Conservation (phyloP, 2,888 invertebrate species). For the Andrena praecox region DNA sequence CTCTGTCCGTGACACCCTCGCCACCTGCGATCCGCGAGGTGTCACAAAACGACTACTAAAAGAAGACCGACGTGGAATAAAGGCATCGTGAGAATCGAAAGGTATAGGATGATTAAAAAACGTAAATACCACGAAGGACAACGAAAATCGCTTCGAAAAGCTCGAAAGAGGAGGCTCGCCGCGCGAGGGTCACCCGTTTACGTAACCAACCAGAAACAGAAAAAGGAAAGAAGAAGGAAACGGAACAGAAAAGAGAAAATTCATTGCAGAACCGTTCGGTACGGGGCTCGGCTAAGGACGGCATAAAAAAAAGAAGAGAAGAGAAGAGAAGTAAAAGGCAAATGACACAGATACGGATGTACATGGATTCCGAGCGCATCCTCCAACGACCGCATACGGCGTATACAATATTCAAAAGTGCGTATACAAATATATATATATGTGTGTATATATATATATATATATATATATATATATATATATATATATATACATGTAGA, state of each 20-base stretch:
- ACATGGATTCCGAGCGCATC: constrained; percentile 52
- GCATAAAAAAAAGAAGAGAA: background rate
- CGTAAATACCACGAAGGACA: background rate
- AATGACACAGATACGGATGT: constrained; percentile 38
- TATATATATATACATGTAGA: background rate
- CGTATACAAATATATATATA: constrained; percentile 61
- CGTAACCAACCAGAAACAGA: background rate
- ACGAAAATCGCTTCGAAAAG: constrained; percentile 19
- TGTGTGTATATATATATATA: constrained; percentile 14
- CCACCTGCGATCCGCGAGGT: constrained; percentile 10
- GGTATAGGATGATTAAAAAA: background rate
- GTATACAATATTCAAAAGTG: constrained; percentile 66
- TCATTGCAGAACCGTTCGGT: constrained; percentile 36
- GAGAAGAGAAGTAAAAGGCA: constrained; percentile 23
- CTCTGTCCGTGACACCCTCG: background rate
- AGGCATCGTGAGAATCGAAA: constrained; percentile 3
- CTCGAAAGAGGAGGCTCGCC: constrained; percentile 5
- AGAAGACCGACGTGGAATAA: constrained; percentile 26
- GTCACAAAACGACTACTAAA: constrained; percentile 29
- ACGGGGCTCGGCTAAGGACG: constrained; percentile 28
- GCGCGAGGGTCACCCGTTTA: constrained; percentile 12
- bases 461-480: constrained; percentile 16
- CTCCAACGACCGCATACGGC: constrained; percentile 60
- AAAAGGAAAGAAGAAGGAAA: too few species aligned
- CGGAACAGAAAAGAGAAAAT: background rate